Conservation (phyloP, 2,113 vertebrate species). For the Leptobrachium leishanense region DNA sequence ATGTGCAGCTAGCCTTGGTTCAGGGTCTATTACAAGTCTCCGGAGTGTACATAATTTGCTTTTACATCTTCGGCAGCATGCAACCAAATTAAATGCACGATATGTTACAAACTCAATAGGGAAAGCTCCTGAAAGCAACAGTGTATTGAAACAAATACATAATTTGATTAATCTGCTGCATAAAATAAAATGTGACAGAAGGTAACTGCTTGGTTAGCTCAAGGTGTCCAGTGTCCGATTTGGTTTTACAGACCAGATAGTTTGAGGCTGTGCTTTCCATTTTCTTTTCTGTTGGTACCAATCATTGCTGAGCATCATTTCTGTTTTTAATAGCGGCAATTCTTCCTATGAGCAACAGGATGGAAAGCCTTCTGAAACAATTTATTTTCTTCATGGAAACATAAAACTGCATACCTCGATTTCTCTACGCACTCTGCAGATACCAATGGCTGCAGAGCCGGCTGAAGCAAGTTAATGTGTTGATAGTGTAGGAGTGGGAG, state of each 20-base stretch:
- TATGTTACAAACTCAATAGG: neutral
- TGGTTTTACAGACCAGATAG: neutral
- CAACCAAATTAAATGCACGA: slow-evolving; percentile 10
- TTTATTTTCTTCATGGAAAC: no score
- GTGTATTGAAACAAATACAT: slow-evolving; percentile 10
- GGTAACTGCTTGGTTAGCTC: neutral
- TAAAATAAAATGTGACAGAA: neutral
- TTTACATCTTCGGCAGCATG: neutral
- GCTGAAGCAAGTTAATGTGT: no score
- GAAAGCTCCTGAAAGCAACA: neutral
- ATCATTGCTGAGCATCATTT: no score
- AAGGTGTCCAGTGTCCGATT: neutral
- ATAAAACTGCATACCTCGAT: no score
- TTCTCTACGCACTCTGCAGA: no score
- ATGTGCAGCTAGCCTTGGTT: slow-evolving; percentile 18
- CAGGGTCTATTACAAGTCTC: slow-evolving; percentile 30
- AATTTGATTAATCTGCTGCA: neutral
- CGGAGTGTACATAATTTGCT: slow-evolving; percentile 29
- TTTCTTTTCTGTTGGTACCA: no score
- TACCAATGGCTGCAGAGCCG: no score
- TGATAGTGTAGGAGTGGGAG: no score
- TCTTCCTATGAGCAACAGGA: no score
- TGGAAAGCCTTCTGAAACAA: no score
- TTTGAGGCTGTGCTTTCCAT: no score
- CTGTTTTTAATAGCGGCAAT: no score